phyloP scores from a whole-genome alignment of 2,113 vertebrate species.

The Pollachius pollachius region DNA sequence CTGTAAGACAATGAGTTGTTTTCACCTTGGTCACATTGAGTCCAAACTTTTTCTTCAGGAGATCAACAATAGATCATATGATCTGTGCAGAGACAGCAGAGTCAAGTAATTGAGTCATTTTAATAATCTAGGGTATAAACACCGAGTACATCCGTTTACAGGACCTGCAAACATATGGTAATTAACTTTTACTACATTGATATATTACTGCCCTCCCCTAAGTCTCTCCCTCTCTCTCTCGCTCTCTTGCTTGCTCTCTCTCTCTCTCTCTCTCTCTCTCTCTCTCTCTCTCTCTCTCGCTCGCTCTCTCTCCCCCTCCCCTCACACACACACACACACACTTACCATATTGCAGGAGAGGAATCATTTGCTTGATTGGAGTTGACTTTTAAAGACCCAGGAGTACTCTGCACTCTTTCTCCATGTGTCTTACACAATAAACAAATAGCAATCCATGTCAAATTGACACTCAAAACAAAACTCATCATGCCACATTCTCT shows the following conservation, averaged over 20 bases:
- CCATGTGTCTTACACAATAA: constrained; percentile 37
- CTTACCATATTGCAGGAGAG: constrained; percentile 91
- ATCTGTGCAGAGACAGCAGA: constrained; percentile 30
- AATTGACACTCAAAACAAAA: no score
- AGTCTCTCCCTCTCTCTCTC: no score
- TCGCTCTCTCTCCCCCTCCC: background rate
- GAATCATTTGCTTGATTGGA: constrained; percentile 97
- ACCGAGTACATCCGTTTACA: constrained; percentile 92
- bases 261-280: no score
- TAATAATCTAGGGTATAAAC: constrained; percentile 95
- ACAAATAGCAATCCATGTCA: constrained; percentile 18
- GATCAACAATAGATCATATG: constrained; percentile 18
- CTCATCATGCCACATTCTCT: no score
- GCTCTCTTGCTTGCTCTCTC: no score
- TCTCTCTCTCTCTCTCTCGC: no score
- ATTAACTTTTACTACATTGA: constrained; percentile 96
- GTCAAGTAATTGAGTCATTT: constrained; percentile 86
- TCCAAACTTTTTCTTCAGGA: background rate
- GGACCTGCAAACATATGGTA: constrained; percentile 93
- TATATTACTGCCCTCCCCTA: constrained; percentile 79
- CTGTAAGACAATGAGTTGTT: background rate
- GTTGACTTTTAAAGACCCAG: constrained; percentile 85
- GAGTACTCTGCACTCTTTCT: constrained; percentile 35
- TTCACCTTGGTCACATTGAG: background rate
- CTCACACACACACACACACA: constrained; percentile 20